phyloP scores from a whole-genome alignment of 1,140 invertebrate genomes.

The Cotesia chilonis region DNA sequence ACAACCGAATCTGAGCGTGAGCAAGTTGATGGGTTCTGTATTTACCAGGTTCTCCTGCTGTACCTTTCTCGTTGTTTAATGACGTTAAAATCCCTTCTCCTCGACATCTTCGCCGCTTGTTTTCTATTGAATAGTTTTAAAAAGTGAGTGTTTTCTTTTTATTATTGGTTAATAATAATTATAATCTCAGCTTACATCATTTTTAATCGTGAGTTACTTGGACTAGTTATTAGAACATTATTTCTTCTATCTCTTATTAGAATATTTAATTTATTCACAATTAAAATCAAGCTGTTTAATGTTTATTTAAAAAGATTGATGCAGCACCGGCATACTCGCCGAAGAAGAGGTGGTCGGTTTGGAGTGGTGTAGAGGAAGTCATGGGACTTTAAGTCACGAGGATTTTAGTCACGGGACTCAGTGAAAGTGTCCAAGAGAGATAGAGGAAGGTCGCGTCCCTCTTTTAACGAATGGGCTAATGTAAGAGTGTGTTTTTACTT shows the following conservation, averaged over 20 bases:
- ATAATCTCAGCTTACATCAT: too few relatives aligned
- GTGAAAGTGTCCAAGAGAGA: slow-evolving; percentile 54
- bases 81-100: slow-evolving; percentile 18
- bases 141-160: too few relatives aligned
- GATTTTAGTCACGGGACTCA: slow-evolving; percentile 50
- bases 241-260: too few relatives aligned
- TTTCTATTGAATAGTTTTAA: neutral
- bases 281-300: neutral
- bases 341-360: neutral
- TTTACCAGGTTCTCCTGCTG: slow-evolving; percentile 19
- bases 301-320: neutral
- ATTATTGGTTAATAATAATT: too few relatives aligned
- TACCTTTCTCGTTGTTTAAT: slow-evolving; percentile 27
- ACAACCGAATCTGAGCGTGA: slow-evolving; percentile 18
- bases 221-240: too few relatives aligned
- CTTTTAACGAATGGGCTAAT: slow-evolving; percentile 25
- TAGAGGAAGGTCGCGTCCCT: slow-evolving; percentile 42
- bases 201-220: too few relatives aligned
- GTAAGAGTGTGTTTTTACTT: slow-evolving; percentile 19
- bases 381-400: slow-evolving; percentile 41
- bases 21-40: slow-evolving; percentile 15
- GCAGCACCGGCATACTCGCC: neutral
- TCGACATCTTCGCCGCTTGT: neutral
- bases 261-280: too few relatives aligned
- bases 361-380: slow-evolving; percentile 31